These are phyloP conservation scores for Zoanthus solanderi DNA, from an alignment of 92 coral and sea anemone species.

Conservation along the genomic window DNA sequence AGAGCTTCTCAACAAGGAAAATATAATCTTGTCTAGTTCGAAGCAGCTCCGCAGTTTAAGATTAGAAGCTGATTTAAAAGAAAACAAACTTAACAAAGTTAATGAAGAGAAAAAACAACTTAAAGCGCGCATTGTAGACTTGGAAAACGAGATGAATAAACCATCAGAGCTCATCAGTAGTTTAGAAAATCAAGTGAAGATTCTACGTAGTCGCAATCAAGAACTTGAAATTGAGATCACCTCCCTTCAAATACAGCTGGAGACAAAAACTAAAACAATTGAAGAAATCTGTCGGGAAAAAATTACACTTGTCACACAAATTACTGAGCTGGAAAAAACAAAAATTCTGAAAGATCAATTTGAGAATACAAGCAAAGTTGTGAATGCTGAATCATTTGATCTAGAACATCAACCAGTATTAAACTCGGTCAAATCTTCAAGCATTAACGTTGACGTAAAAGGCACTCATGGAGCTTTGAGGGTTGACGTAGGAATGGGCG, in stretches of 20 bases:
- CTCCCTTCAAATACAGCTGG: slow-evolving; percentile 25
- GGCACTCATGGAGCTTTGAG: background rate
- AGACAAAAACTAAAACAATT: slow-evolving; percentile 2
- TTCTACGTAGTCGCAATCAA: background rate
- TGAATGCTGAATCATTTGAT: background rate
- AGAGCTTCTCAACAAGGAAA: slow-evolving; percentile 14
- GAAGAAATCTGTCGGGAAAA: slow-evolving; percentile 20
- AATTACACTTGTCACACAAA: slow-evolving; percentile 7
- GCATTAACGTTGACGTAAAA: slow-evolving; percentile 2
- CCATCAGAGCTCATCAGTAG: background rate
- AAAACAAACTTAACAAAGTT: slow-evolving; percentile 34
- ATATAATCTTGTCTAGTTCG: slow-evolving; percentile 1
- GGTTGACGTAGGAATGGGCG: slow-evolving; percentile 10
- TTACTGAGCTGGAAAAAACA: slow-evolving; percentile 28
- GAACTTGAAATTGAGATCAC: slow-evolving; percentile 28
- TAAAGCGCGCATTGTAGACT: slow-evolving; percentile 63
- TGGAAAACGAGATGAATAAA: slow-evolving; percentile 61
- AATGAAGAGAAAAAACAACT: slow-evolving; percentile 63
- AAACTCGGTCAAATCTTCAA: background rate
- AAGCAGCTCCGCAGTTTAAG: slow-evolving; percentile 40
- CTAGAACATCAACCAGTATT: background rate
- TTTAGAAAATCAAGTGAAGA: background rate
- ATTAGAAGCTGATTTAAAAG: slow-evolving; percentile 39
- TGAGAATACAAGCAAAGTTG: background rate
- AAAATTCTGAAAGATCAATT: background rate